phyloP scores from a whole-genome alignment of 1,140 invertebrate genomes.

The Berghia stephanieae region DNA sequence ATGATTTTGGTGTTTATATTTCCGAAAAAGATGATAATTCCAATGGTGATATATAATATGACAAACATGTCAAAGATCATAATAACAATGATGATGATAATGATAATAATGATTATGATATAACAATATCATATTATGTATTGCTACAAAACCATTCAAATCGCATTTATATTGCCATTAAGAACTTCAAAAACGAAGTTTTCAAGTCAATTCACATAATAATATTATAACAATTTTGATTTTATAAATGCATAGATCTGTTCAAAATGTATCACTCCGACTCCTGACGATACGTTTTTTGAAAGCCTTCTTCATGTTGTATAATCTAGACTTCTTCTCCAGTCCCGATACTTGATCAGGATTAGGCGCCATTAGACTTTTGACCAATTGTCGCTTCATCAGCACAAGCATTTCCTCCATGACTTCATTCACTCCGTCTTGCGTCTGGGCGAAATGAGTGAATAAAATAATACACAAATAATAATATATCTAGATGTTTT shows the following conservation, averaged over 20 bases:
- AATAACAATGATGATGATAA: not conserved
- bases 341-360: conserved; percentile 25
- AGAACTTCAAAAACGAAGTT: not conserved
- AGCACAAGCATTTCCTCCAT: conserved; percentile 58
- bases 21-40: no score
- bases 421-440: conserved; percentile 49
- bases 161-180: not conserved
- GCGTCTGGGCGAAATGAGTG: conserved; percentile 23
- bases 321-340: conserved; percentile 53
- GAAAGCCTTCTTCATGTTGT: conserved; percentile 58
- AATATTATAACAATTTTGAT: not conserved
- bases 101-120: not conserved
- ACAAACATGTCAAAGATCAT: not conserved
- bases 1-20: not conserved
- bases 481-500: no score
- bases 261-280: conserved; percentile 55
- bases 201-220: not conserved
- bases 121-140: not conserved
- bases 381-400: conserved; percentile 53
- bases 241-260: not conserved
- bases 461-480: no score
- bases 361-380: conserved; percentile 36
- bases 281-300: conserved; percentile 58
- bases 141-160: not conserved
- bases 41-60: not conserved